Evolutionary conservation across 2,113 vertebrate species (phyloP).

Genomic region (Peromyscus polionotus): DNA sequence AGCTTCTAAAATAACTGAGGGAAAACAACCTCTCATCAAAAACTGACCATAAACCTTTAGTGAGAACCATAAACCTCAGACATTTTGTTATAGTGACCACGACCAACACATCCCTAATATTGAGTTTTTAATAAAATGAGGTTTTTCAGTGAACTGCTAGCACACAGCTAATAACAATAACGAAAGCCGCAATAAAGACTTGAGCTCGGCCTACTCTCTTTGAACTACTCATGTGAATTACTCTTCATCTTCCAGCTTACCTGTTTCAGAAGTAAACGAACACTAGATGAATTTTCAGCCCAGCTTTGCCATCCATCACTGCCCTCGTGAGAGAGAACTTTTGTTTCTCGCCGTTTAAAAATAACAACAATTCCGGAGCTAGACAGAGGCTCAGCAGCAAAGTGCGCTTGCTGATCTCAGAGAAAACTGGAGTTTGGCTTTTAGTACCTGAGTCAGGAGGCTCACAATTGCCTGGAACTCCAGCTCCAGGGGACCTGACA

Average conservation of each 20-base stretch:
- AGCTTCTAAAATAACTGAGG: background rate
- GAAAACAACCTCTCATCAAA: background rate
- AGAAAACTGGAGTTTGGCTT: background rate
- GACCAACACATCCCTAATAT: background rate
- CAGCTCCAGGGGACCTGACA: background rate
- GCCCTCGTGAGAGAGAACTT: rapidly evolving
- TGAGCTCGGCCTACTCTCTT: background rate
- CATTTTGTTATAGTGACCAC: background rate
- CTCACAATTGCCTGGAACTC: background rate
- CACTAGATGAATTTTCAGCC: background rate
- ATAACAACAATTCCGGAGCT: background rate
- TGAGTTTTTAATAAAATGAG: background rate
- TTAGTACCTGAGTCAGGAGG: background rate
- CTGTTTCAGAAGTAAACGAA: background rate
- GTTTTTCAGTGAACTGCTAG: background rate
- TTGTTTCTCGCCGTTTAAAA: background rate
- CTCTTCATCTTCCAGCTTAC: background rate
- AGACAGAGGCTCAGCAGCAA: background rate
- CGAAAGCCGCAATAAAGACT: background rate
- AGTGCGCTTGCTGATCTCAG: background rate
- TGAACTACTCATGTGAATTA: background rate
- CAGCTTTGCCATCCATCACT: background rate
- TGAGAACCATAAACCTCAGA: too few relatives aligned
- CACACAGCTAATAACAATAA: background rate
- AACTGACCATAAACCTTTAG: too few relatives aligned